These are phyloP conservation scores for Cephalopterus ornatus DNA, from an alignment of 2,113 vertebrate genomes.

Conservation along the genomic window DNA sequence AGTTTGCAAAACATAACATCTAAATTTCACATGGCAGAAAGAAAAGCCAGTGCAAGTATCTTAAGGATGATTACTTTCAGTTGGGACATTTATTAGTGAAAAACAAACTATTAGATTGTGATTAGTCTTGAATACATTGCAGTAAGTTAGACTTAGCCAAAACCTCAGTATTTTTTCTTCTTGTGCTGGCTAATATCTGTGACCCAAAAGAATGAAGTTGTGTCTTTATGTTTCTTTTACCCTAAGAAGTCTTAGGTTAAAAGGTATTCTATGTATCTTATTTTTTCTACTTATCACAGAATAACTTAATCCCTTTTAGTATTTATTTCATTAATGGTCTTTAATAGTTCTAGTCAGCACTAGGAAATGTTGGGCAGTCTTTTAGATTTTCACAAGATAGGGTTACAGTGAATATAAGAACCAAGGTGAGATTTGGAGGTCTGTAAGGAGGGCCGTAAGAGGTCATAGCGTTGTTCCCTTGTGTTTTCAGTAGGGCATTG, in stretches of 20 bases:
- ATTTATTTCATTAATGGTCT: neutral
- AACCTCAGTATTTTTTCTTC: neutral
- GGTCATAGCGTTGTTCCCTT: neutral
- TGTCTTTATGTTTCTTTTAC: neutral
- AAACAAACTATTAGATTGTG: neutral
- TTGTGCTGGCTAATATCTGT: neutral
- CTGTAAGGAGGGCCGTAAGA: neutral
- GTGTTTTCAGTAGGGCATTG: neutral
- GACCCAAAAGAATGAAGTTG: neutral
- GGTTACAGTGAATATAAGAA: neutral
- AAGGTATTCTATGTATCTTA: neutral
- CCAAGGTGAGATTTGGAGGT: neutral
- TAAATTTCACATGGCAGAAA: neutral
- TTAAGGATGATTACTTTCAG: neutral
- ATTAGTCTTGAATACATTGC: neutral
- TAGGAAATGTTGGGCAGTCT: neutral
- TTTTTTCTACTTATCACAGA: neutral
- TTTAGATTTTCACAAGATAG: neutral
- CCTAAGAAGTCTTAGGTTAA: neutral
- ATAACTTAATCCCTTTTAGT: neutral
- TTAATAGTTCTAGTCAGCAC: neutral
- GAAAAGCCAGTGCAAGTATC: neutral
- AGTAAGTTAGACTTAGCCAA: neutral
- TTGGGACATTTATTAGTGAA: neutral
- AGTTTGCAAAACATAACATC: neutral